phyloP scores from a whole-genome alignment of 30 jellyfish, hydroid and myxozoan species.

The Phacellophora camtschatica region DNA sequence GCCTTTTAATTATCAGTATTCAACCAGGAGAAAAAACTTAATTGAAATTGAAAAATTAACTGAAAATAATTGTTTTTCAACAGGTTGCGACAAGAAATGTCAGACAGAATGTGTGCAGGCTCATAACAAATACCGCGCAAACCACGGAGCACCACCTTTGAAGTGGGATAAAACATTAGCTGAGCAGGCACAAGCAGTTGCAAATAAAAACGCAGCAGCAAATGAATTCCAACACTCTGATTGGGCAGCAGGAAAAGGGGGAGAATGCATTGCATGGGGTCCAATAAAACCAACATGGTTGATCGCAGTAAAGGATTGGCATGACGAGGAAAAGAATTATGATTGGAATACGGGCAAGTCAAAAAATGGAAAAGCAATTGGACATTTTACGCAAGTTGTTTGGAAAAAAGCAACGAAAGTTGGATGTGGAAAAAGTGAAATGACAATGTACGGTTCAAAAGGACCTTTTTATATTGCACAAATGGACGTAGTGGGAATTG shows the following conservation, averaged over 20 bases:
- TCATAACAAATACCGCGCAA: constrained; percentile 66
- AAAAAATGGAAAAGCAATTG: constrained; percentile 58
- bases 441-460: constrained; percentile 59
- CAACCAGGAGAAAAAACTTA: too few species aligned
- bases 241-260: constrained; percentile 82
- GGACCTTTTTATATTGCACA: constrained; percentile 83
- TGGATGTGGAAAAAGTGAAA: constrained; percentile 67
- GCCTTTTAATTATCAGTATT: too few species aligned
- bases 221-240: constrained; percentile 64
- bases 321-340: constrained; percentile 63
- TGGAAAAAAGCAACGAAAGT: constrained; percentile 71
- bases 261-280: constrained; percentile 79
- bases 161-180: constrained; percentile 75
- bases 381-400: constrained; percentile 73
- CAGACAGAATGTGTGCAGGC: constrained; percentile 76
- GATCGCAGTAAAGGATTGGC: constrained; percentile 79
- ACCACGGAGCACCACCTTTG: constrained; percentile 71
- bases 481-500: constrained; percentile 66
- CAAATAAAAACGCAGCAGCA: constrained; percentile 53
- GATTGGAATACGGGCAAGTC: constrained; percentile 78
- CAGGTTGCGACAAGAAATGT: constrained; percentile 74
- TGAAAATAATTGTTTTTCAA: neutral
- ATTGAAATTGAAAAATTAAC: too few species aligned
- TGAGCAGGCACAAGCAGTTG: constrained; percentile 74
- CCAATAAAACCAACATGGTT: constrained; percentile 62